These are phyloP conservation scores for Lamellibrachia columna DNA, from an alignment of 2,888 invertebrate genomes.

Conservation along the genomic window DNA sequence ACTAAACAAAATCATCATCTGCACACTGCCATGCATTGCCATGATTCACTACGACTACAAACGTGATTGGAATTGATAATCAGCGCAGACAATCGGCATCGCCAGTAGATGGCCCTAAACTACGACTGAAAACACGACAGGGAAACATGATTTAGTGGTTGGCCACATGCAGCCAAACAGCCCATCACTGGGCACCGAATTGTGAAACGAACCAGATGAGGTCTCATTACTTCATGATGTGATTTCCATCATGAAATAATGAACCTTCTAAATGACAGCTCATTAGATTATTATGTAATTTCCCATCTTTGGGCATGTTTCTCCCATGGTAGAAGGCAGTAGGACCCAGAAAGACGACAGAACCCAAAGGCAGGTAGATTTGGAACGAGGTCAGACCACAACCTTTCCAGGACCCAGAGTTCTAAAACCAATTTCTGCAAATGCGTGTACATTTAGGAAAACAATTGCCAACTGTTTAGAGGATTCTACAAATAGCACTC, in stretches of 20 bases:
- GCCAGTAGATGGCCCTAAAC: neutral
- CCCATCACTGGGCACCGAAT: neutral
- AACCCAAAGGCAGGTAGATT: neutral
- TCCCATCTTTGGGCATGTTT: neutral
- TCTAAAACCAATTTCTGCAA: neutral
- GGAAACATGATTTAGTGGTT: neutral
- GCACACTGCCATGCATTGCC: neutral
- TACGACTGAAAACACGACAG: neutral
- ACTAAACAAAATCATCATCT: neutral
- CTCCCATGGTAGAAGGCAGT: neutral
- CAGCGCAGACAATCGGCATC: neutral
- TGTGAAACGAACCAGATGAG: slow-evolving; percentile 12
- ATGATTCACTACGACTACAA: neutral
- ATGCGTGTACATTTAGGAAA: neutral
- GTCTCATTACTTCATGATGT: neutral
- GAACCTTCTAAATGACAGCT: slow-evolving; percentile 16
- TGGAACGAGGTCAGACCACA: neutral
- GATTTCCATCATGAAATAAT: slow-evolving; percentile 10
- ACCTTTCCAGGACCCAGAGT: neutral
- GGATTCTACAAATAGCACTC: neutral
- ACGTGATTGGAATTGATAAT: neutral
- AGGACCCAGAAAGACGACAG: neutral
- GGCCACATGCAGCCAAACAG: neutral
- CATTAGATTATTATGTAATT: neutral
- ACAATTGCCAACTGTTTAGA: neutral